These are phyloP conservation scores for Pachycephus smyrnensis DNA, from an alignment of 2,888 invertebrate species.

Conservation along the genomic window DNA sequence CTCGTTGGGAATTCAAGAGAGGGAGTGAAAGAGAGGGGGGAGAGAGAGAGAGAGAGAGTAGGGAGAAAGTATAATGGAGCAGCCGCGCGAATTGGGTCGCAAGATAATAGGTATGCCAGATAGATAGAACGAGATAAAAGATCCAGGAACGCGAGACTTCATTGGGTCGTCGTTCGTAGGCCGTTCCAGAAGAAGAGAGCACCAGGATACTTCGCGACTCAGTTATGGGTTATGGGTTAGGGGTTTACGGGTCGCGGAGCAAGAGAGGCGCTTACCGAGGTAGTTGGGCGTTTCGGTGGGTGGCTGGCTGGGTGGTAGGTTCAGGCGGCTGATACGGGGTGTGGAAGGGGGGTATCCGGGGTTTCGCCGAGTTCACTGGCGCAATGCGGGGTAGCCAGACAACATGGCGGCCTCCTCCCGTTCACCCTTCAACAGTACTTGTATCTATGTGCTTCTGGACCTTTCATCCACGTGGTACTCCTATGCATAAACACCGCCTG, in stretches of 20 bases:
- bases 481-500: not conserved
- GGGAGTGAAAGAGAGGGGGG: no score
- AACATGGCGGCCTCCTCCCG: slow-evolving; percentile 57
- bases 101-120: not conserved
- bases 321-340: not conserved
- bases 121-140: not conserved
- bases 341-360: slow-evolving; percentile 38
- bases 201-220: not conserved
- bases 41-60: no score
- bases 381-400: slow-evolving; percentile 63
- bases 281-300: not conserved
- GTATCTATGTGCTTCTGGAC: not conserved
- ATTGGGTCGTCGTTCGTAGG: not conserved
- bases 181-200: not conserved
- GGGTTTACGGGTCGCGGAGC: not conserved
- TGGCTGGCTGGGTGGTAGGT: not conserved
- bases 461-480: not conserved
- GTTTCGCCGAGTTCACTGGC: slow-evolving; percentile 61
- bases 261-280: not conserved
- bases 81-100: not conserved
- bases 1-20: not conserved
- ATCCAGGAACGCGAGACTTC: not conserved
- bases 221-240: not conserved
- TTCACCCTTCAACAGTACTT: slow-evolving; percentile 16
- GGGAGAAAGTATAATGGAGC: not conserved